Percentiles rank a stretch among this genome's conserved stretches.
phyloP scores from a whole-genome alignment of 2,888 invertebrate genomes.

The Poecilus cupreus region DNA sequence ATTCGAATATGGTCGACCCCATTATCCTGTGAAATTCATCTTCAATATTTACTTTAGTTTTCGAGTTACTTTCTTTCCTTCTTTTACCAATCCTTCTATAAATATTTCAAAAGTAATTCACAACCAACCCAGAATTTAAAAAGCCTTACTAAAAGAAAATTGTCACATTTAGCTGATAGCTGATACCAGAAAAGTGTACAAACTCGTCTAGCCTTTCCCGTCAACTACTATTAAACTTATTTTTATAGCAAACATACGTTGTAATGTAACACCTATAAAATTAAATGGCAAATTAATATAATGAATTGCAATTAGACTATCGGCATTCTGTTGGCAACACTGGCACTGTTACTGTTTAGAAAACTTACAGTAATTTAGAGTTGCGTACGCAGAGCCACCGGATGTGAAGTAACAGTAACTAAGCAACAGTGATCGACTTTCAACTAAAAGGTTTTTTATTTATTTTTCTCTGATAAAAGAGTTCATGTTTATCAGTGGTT shows the following conservation, averaged over 20 bases:
- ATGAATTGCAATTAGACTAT: constrained; percentile 47
- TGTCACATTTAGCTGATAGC: neutral
- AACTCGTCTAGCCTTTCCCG: constrained; percentile 16
- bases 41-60: too few relatives aligned
- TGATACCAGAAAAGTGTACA: constrained; percentile 3
- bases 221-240: constrained; percentile 18
- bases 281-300: constrained; percentile 49
- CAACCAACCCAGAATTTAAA: neutral
- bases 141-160: neutral
- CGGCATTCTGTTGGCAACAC: neutral
- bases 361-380: neutral
- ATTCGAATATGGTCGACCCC: too few relatives aligned
- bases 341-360: neutral
- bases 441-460: neutral
- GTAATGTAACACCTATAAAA: constrained; percentile 14
- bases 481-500: neutral
- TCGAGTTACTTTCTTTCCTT: too few relatives aligned
- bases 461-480: neutral
- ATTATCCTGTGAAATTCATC: too few relatives aligned
- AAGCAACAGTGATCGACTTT: constrained; percentile 21
- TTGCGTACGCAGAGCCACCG: constrained; percentile 6
- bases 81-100: too few relatives aligned
- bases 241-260: constrained; percentile 18
- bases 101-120: neutral
- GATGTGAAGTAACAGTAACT: constrained; percentile 15